Evolutionary conservation across 2,888 invertebrate genomes (phyloP).

Genomic region (Agonopterix heracliana): DNA sequence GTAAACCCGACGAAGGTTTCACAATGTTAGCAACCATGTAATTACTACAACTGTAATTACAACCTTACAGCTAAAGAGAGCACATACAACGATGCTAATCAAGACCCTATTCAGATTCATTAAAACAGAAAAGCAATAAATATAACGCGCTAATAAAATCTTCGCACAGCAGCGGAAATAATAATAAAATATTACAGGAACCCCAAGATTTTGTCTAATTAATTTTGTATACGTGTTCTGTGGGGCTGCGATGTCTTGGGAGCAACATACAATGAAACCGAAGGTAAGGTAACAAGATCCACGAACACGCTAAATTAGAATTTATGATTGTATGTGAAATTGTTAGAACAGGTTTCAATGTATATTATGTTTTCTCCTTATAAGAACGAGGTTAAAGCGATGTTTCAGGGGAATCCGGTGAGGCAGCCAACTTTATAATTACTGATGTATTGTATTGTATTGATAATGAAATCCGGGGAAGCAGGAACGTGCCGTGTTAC

Average conservation of each 20-base stretch:
- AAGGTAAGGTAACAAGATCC: slow-evolving; percentile 68
- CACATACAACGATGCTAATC: slow-evolving; percentile 62
- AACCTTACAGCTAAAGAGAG: slow-evolving; percentile 51
- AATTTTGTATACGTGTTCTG: slow-evolving; percentile 70
- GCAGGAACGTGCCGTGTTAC: too few relatives aligned
- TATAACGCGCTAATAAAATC: slow-evolving; percentile 68
- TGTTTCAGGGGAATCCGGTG: slow-evolving; percentile 41
- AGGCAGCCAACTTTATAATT: slow-evolving; percentile 49
- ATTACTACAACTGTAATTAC: slow-evolving; percentile 71
- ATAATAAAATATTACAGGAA: slow-evolving; percentile 74
- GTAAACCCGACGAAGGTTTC: slow-evolving; percentile 50
- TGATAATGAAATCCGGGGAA: neutral
- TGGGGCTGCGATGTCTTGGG: slow-evolving; percentile 70
- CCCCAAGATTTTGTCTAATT: slow-evolving; percentile 71
- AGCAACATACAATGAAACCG: slow-evolving; percentile 69
- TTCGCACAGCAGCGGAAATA: slow-evolving; percentile 62
- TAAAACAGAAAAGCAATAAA: slow-evolving; percentile 67
- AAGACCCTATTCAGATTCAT: slow-evolving; percentile 66
- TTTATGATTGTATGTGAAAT: slow-evolving; percentile 75
- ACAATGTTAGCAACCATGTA: slow-evolving; percentile 61
- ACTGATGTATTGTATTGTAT: slow-evolving; percentile 27
- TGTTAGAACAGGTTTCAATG: slow-evolving; percentile 66
- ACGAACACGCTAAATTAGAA: slow-evolving; percentile 69
- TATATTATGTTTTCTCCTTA: slow-evolving; percentile 47
- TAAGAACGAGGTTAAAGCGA: slow-evolving; percentile 32